Percentiles rank a stretch among this genome's conserved stretches.
Evolutionary conservation across 2,113 vertebrate species (phyloP).

Genomic region (Otocyon megalotis): DNA sequence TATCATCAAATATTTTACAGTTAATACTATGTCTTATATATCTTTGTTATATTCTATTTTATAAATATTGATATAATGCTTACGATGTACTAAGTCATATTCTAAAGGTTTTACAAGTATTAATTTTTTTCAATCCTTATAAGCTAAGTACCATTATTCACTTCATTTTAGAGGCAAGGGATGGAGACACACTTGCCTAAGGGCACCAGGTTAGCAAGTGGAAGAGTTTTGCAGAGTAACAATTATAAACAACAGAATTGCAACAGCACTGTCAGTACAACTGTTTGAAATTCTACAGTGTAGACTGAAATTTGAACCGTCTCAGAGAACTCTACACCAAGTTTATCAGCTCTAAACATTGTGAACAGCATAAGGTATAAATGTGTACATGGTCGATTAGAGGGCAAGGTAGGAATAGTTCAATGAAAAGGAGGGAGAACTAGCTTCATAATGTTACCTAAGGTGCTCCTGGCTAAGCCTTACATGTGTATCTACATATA

Average conservation of each 20-base stretch:
- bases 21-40: neutral
- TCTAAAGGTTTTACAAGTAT: neutral
- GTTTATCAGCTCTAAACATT: neutral
- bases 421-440: neutral
- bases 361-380: neutral
- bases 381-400: neutral
- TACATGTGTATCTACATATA: neutral
- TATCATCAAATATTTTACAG: neutral
- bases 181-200: neutral
- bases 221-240: neutral
- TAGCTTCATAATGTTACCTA: neutral
- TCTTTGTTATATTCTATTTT: conserved; percentile 8
- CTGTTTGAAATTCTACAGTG: neutral
- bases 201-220: neutral
- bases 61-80: neutral
- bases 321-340: neutral
- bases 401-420: neutral
- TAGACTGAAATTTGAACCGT: neutral
- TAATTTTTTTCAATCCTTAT: neutral
- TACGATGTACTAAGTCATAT: neutral
- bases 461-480: neutral
- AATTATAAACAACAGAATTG: neutral
- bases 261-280: neutral
- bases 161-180: neutral
- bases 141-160: neutral